Conservation (phyloP, 2,888 invertebrate genomes). For the Acleris sparsana region DNA sequence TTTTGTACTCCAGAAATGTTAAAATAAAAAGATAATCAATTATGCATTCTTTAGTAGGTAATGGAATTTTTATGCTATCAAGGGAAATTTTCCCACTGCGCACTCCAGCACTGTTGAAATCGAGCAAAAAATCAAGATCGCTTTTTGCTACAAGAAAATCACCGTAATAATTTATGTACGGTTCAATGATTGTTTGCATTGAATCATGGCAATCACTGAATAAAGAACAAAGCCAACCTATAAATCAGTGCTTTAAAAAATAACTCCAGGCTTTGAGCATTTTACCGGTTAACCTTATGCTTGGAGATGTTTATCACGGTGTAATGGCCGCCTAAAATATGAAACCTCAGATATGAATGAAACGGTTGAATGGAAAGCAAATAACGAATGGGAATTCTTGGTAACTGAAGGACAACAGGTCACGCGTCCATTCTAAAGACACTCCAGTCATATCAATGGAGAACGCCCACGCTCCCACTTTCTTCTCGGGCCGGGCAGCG, state of each 20-base stretch:
- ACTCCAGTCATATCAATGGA: constrained; percentile 53
- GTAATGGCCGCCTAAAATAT: constrained; percentile 28
- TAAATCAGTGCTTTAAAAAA: not conserved
- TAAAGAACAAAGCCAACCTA: not conserved
- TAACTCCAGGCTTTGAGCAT: not conserved
- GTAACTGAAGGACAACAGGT: constrained; percentile 32
- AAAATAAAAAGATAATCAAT: too few relatives aligned
- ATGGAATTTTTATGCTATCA: not conserved
- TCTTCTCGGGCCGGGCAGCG: constrained; percentile 67
- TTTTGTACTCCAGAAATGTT: too few relatives aligned
- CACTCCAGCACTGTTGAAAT: not conserved
- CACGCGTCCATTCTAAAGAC: constrained; percentile 60
- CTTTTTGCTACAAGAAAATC: constrained; percentile 18
- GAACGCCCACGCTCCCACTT: constrained; percentile 77
- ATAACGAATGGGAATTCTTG: constrained; percentile 32
- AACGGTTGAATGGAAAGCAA: constrained; percentile 34
- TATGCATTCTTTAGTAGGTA: too few relatives aligned
- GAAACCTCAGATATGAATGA: constrained; percentile 29
- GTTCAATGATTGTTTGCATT: constrained; percentile 28
- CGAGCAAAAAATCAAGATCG: constrained; percentile 20
- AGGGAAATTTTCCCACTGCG: constrained; percentile 20
- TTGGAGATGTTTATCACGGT: constrained; percentile 13
- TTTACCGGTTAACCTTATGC: constrained; percentile 6
- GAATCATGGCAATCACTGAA: constrained; percentile 21
- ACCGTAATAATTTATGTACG: constrained; percentile 16